Conservation (phyloP, 2,113 vertebrate species). For the Taxidea taxus region DNA sequence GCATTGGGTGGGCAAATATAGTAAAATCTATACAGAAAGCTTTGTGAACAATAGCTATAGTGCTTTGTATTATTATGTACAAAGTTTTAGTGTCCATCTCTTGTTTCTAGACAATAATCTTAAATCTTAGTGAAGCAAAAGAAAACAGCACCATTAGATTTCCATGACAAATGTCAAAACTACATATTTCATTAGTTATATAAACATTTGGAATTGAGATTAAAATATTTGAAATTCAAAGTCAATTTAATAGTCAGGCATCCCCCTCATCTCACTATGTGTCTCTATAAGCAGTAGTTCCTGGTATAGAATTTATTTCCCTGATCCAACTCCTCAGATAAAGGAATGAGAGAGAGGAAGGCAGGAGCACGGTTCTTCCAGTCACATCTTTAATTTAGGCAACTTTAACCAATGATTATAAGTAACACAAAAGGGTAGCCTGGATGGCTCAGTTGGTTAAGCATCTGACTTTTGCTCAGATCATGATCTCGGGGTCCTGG, state of each 20-base stretch:
- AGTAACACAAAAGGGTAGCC: neutral
- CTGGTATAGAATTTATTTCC: neutral
- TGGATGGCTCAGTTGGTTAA: neutral
- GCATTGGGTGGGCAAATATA: neutral
- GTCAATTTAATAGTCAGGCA: neutral
- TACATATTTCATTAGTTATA: neutral
- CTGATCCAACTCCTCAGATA: constrained; percentile 18
- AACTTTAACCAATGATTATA: constrained; percentile 20
- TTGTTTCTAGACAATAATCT: neutral
- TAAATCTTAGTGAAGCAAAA: neutral
- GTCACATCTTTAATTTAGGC: constrained; percentile 10
- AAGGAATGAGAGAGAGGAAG: neutral
- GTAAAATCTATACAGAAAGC: neutral
- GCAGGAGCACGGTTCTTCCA: neutral
- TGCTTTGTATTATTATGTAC: neutral
- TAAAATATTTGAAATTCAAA: constrained; percentile 27
- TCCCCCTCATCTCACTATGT: neutral
- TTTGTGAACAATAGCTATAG: neutral
- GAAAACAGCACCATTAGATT: neutral
- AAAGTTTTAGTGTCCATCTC: neutral
- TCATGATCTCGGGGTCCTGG: neutral
- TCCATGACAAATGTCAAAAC: neutral
- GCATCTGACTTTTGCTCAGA: neutral
- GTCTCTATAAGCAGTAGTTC: neutral
- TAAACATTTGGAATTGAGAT: neutral